Evolutionary conservation across 2,888 invertebrate species (phyloP).

Genomic region (Podabrus alpinus): DNA sequence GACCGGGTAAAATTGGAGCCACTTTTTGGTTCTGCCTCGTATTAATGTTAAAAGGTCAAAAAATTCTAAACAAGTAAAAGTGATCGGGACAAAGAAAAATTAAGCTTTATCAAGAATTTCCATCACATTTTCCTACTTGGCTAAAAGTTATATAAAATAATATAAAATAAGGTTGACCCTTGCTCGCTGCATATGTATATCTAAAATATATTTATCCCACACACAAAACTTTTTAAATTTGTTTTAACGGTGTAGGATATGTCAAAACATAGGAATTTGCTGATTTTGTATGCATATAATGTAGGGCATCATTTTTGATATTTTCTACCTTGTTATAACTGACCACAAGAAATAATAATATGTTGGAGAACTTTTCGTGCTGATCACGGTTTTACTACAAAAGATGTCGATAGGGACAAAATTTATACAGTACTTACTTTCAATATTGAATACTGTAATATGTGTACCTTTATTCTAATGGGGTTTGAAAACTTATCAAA

Average conservation of each 20-base stretch:
- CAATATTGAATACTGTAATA: background rate
- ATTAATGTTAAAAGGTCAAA: background rate
- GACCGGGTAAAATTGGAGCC: background rate
- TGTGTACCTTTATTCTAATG: background rate
- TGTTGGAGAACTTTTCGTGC: background rate
- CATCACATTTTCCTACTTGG: background rate
- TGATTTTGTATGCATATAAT: background rate
- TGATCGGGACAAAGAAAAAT: background rate
- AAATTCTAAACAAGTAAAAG: background rate
- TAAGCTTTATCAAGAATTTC: background rate
- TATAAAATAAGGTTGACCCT: background rate
- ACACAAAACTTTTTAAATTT: background rate
- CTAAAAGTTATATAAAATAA: background rate
- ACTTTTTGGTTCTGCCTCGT: background rate
- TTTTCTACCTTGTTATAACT: background rate
- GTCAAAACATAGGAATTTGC: background rate
- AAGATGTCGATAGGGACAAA: background rate
- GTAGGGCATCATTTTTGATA: background rate
- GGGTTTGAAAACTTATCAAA: background rate
- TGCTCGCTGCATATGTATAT: background rate
- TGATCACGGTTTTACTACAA: background rate
- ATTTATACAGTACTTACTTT: background rate
- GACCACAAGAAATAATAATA: background rate
- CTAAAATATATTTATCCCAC: background rate
- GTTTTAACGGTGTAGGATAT: background rate